Base-by-base conservation (phyloP, 2,888 invertebrate species). In the Eristalinus sepulchralis region DNA sequence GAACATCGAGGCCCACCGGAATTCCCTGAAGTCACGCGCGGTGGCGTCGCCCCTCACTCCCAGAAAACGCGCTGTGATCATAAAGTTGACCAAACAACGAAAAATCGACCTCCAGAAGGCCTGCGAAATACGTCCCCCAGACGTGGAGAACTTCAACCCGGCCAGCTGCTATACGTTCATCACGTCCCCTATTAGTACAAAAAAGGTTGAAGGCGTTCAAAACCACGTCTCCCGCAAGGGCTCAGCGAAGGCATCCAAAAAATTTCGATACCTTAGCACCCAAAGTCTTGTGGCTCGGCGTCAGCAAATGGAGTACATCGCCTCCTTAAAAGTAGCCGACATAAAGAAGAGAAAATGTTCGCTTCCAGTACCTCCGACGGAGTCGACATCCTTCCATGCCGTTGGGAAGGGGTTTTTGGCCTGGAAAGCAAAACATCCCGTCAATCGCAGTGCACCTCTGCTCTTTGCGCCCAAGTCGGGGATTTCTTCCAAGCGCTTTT, bases 401-500 rank as follows among this genome's bases (percentile, higher is more conserved):
- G 71, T 86, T 22, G 86, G 86, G 1, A 78, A 86, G 13, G 83
- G 86, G 0, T 83, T 86, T 9, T n/a, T 83, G 2, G 63, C 82
- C 22, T 83, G 86, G 86, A 86, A 79, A 22, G 64, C 73, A 0
- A 83, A 75, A 10, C 36, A 75, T 8, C 20, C 34, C 0, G 3
- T 64, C 6, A 86, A 83, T 59, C 83, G 83, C 13, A 86, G 86
- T 31, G 86, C 86, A 10, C 83, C 86, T n/a, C 68, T 62, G 0
- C 11, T 83, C 8, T 27, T 67, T 8, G 22, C 59, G 10, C 22
- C 68, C 13, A 77, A 68, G 6, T 68, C 62, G 0, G 86, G 75
- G 2, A 73, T 36, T n/a, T 5, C 13, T 24, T 62, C 24, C 20
- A 78, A 60, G 20, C 27, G 78, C 17, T 71, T 66, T 17, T 59